A percentile compares a stretch with the other conserved stretches of the same genome.
phyloP scores from a whole-genome alignment of 2,113 vertebrate species.

The Choloepus hoffmanni region DNA sequence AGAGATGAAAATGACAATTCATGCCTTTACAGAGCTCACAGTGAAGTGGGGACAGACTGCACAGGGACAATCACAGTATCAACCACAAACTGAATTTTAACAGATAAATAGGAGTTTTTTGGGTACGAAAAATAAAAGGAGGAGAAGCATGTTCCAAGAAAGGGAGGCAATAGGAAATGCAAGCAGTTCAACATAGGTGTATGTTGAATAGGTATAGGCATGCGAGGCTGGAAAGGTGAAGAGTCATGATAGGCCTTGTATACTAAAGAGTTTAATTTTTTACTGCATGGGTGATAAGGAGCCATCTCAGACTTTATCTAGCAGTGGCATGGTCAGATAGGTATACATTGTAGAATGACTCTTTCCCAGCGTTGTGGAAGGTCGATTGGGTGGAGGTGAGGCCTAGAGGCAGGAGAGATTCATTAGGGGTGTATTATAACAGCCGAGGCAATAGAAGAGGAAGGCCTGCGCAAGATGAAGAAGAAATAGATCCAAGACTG shows the following conservation, averaged over 20 bases:
- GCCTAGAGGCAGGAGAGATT: not conserved
- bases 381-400: not conserved
- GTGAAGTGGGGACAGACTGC: conserved; percentile 19
- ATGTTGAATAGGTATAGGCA: not conserved
- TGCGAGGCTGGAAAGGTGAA: not conserved
- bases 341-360: not conserved
- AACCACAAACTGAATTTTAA: conserved; percentile 56
- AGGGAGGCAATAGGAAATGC: not conserved
- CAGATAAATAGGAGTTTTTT: conserved; percentile 31
- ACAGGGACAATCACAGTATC: not conserved
- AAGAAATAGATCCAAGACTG: conserved; percentile 10
- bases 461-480: not conserved
- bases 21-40: conserved; percentile 5
- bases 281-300: not conserved
- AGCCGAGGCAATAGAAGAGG: not conserved
- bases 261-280: conserved; percentile 7
- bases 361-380: not conserved
- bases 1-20: conserved; percentile 16
- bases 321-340: not conserved
- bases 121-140: conserved; percentile 18
- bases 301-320: not conserved
- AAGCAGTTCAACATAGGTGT: not conserved
- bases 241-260: not conserved
- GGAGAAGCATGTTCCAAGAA: conserved; percentile 25
- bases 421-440: not conserved